A percentile compares a stretch with the other conserved stretches of the same genome.
Conservation (phyloP, 2,113 vertebrate genomes). For the Chunga burmeisteri region DNA sequence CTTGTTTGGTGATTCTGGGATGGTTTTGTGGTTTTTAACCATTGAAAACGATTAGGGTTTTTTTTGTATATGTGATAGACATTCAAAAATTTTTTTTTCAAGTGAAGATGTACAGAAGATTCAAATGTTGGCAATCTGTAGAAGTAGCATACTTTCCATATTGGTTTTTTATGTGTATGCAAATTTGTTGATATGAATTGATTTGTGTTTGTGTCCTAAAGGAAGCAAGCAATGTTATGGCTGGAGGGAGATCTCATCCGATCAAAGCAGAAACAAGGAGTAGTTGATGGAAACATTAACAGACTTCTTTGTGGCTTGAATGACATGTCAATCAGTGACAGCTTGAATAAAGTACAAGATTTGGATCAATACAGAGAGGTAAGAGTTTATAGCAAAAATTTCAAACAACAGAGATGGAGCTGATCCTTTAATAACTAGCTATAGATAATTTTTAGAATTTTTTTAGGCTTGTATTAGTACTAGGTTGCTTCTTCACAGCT, state of each 20-base stretch:
- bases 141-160: background rate
- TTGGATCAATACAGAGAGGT: conserved; percentile 82
- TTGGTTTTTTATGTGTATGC: background rate
- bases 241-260: conserved; percentile 83
- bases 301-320: conserved; percentile 86
- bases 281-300: conserved; percentile 71
- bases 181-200: background rate
- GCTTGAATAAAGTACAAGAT: conserved; percentile 63
- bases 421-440: background rate
- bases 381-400: background rate
- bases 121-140: background rate
- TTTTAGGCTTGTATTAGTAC: background rate
- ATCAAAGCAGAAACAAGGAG: conserved; percentile 77
- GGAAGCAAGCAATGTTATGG: conserved; percentile 90
- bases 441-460: background rate
- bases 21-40: background rate
- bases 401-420: background rate
- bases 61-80: background rate
- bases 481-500: background rate
- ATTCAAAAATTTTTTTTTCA: background rate
- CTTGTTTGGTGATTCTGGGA: background rate
- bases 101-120: background rate
- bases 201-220: conserved; percentile 58
- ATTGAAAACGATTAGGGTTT: background rate
- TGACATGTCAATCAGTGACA: conserved; percentile 79